These are phyloP conservation scores for Irena cyanogastra DNA, from an alignment of 2,113 vertebrate genomes.

Conservation along the genomic window DNA sequence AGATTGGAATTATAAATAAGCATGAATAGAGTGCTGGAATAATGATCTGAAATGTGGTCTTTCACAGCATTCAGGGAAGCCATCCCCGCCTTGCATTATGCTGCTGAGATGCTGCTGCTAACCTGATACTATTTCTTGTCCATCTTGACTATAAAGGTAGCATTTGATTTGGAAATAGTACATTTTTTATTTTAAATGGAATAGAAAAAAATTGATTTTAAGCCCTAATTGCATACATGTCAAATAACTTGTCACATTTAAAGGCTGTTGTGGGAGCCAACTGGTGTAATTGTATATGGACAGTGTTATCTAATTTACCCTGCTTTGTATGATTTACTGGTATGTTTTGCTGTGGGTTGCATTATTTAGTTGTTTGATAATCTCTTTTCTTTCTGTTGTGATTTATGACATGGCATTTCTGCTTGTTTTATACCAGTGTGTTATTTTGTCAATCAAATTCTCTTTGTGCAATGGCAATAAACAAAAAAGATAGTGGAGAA, in stretches of 20 bases:
- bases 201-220: constrained; percentile 76
- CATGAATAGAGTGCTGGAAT: neutral
- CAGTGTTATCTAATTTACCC: constrained; percentile 72
- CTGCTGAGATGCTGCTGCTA: constrained; percentile 47
- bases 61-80: constrained; percentile 20
- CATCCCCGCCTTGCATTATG: neutral
- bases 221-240: constrained; percentile 75
- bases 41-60: neutral
- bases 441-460: constrained; percentile 61
- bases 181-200: constrained; percentile 79
- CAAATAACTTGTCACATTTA: constrained; percentile 79
- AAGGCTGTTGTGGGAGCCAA: constrained; percentile 72
- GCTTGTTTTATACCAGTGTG: neutral
- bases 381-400: constrained; percentile 65
- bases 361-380: constrained; percentile 80
- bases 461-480: neutral
- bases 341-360: constrained; percentile 61
- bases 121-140: constrained; percentile 56
- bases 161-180: constrained; percentile 64
- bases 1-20: neutral
- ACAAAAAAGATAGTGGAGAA: neutral
- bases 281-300: constrained; percentile 70
- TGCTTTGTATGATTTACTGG: constrained; percentile 70
- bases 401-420: constrained; percentile 33
- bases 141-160: constrained; percentile 66